Conservation (phyloP, 1,140 invertebrate species). For the Trachymyrmex cornetzi region DNA sequence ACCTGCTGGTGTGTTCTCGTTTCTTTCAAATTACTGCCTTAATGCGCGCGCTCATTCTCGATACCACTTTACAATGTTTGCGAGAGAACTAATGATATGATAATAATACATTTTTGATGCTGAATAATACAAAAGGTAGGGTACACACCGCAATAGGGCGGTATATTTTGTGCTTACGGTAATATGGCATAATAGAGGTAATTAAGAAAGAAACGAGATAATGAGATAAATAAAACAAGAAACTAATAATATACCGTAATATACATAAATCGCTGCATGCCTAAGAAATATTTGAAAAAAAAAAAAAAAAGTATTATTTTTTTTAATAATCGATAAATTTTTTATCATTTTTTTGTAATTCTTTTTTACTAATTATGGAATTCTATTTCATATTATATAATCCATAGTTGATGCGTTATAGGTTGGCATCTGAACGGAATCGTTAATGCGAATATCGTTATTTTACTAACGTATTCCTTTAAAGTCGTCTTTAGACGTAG, state of each 20-base stretch:
- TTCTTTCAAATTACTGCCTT: conserved; percentile 31
- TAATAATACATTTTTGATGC: conserved; percentile 54
- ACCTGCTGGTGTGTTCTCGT: conserved; percentile 7
- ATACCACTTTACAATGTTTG: conserved; percentile 20
- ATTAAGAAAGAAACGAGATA: conserved; percentile 49
- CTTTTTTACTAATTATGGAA: background rate
- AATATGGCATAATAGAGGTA: conserved; percentile 41
- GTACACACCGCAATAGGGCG: background rate
- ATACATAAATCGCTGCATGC: background rate
- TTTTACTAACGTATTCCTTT: background rate
- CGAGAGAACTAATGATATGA: conserved; percentile 50
- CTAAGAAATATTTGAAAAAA: background rate
- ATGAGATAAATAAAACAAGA: conserved; percentile 54
- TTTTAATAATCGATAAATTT: background rate
- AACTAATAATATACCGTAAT: conserved; percentile 9
- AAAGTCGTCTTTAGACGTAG: background rate
- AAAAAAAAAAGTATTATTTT: background rate
- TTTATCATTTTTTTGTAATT: background rate
- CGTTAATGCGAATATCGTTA: background rate
- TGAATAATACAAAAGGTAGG: conserved; percentile 57
- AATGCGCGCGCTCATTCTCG: conserved; percentile 14
- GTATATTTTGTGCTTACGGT: conserved; percentile 12
- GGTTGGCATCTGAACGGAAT: background rate
- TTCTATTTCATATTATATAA: background rate
- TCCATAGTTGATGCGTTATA: background rate